Evolutionary conservation across 2,797 vertebrate species (phyloP), one percentile per base, ranked within the genome.

Genomic region (Dendrocincla fuliginosa): DNA sequence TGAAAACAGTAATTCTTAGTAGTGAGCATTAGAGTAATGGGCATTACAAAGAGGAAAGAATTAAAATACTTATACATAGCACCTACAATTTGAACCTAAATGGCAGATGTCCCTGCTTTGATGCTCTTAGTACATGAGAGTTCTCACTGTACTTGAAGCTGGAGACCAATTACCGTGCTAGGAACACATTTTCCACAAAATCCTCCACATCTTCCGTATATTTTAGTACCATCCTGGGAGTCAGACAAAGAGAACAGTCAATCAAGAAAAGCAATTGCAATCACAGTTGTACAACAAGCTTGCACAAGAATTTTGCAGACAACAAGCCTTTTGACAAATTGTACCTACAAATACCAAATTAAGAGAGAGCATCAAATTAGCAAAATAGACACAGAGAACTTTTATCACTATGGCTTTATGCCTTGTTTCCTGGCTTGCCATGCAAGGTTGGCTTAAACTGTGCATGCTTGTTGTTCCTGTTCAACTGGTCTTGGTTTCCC

Each of bases 131-230:
- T 85, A 93, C 35, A 67, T 77, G 65, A 42, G 22, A 91, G 42
- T 67, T 94, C 86, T 99, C 97, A 99, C 64, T 98, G 97, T 80
- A 99, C 97, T 97, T 99, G 98, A 95, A 99, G 97, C 15, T 98
- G 98, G 49, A 99, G 98, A 88, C 99, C 98, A 35, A 96, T 97
- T 95, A 98, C 93, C 94, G 98, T 95, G 91, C 98, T 98, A 85
- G 99, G 99, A 98, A 99, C 94, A 98, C 99, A 99, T 97, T 99
- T 99, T 89, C 99, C 99, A 97, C 99, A 99, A 98, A 99, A 99
- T 47, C 99, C 99, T 85, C 99, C 99, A 87, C 99, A 99, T 97
- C 98, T 98, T 77, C 99, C 99, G 16, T 99, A 99, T 95, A 99
- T 98, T 98, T 99, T 99, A 90, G 98, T 98, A 86, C 99, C 99